Evolutionary conservation across 2,888 invertebrate species (phyloP).

Genomic region (Tuta absoluta): DNA sequence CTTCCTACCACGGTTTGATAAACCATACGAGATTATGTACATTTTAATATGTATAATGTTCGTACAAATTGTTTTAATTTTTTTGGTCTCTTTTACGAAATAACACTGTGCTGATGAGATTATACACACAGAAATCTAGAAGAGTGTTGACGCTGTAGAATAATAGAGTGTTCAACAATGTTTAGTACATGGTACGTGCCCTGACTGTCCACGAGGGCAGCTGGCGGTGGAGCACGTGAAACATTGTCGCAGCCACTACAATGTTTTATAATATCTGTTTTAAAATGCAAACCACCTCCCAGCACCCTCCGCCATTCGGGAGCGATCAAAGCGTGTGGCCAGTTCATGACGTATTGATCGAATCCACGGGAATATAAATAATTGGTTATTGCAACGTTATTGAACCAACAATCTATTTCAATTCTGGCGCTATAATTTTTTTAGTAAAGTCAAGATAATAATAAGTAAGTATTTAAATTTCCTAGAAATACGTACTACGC

Average conservation of each 20-base stretch:
- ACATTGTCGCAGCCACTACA: constrained; percentile 35
- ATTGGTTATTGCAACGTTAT: not conserved
- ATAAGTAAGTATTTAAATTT: no score
- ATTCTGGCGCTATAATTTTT: not conserved
- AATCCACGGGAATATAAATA: not conserved
- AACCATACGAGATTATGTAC: no score
- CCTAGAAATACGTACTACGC: no score
- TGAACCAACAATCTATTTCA: not conserved
- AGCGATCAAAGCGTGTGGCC: constrained; percentile 21
- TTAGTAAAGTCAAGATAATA: no score
- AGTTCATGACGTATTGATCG: constrained; percentile 14
- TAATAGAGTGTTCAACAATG: constrained; percentile 32
- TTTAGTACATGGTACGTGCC: constrained; percentile 31
- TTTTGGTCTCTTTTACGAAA: not conserved
- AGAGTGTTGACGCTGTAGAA: constrained; percentile 14
- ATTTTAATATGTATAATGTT: no score
- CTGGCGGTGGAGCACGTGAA: constrained; percentile 30
- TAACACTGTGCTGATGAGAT: not conserved
- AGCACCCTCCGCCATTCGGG: not conserved
- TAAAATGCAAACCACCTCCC: constrained; percentile 30
- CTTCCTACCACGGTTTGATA: no score
- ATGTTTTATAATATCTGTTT: constrained; percentile 29
- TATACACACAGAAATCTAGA: not conserved
- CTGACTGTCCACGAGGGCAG: constrained; percentile 25
- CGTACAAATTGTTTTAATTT: no score